Conservation (phyloP, 2,797 vertebrate genomes). For the Simalia tracyae region DNA sequence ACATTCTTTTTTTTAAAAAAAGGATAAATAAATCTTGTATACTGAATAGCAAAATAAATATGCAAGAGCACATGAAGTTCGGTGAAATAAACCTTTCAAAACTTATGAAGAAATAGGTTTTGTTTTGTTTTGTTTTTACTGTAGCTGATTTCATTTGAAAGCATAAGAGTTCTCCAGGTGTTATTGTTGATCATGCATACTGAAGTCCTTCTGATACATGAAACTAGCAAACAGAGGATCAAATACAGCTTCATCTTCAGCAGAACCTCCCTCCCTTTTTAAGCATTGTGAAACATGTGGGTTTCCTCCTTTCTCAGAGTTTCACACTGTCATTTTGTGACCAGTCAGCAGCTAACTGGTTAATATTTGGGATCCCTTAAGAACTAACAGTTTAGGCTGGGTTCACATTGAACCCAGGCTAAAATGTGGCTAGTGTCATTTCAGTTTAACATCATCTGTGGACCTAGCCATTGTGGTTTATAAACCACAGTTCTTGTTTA, state of each 20-base stretch:
- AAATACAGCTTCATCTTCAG: slow-evolving; percentile 26
- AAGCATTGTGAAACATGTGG: slow-evolving; percentile 14
- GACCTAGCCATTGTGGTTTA: not conserved
- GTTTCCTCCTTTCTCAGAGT: slow-evolving; percentile 12
- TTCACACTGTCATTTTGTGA: slow-evolving; percentile 34
- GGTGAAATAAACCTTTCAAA: slow-evolving; percentile 10
- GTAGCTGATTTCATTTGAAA: slow-evolving; percentile 20
- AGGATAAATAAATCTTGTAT: not conserved
- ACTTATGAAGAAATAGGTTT: slow-evolving; percentile 1
- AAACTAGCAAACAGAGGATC: slow-evolving; percentile 31
- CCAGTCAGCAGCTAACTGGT: slow-evolving; percentile 27
- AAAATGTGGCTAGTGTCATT: not conserved
- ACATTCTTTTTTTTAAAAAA: slow-evolving; percentile 29
- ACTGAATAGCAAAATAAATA: slow-evolving; percentile 37
- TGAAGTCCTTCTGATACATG: not conserved
- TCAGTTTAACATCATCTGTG: not conserved
- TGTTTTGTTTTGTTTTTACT: not conserved
- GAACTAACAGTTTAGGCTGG: slow-evolving; percentile 21
- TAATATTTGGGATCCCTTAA: slow-evolving; percentile 7
- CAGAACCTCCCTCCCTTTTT: slow-evolving; percentile 29
- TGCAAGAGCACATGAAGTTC: not conserved
- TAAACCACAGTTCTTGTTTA: not conserved
- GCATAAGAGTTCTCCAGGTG: not conserved
- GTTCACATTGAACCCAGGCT: not conserved
- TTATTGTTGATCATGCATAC: not conserved